Conservation (phyloP, 1,140 invertebrate species). For the Popillia japonica region DNA sequence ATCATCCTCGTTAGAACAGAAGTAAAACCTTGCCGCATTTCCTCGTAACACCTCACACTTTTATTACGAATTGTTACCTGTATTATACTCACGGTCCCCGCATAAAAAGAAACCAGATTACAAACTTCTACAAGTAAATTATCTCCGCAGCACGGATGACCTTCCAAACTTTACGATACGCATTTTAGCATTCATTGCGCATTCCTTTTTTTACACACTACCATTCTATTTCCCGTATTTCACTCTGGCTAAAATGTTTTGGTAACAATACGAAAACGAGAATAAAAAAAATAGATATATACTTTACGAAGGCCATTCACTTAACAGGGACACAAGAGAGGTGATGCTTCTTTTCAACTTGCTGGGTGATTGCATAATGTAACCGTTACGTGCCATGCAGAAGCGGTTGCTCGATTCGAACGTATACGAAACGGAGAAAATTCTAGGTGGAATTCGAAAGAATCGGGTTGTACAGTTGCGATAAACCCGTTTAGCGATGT, state of each 20-base stretch:
- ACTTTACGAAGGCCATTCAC: not conserved
- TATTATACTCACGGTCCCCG: not conserved
- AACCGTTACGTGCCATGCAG: not conserved
- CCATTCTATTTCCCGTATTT: not conserved
- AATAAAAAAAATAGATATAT: no score
- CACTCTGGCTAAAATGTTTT: not conserved
- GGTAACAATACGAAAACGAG: not conserved
- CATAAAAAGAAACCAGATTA: slow-evolving; percentile 21
- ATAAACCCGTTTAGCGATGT: slow-evolving; percentile 11
- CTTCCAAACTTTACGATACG: slow-evolving; percentile 23
- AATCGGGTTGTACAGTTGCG: slow-evolving; percentile 8
- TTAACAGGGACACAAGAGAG: not conserved
- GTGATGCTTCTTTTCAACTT: not conserved
- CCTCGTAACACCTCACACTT: not conserved
- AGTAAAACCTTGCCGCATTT: slow-evolving; percentile 1
- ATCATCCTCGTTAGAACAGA: slow-evolving; percentile 12
- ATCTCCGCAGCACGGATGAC: slow-evolving; percentile 10
- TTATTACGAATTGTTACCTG: slow-evolving; percentile 26
- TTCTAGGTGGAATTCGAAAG: not conserved
- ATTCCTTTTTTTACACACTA: not conserved
- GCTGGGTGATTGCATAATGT: slow-evolving; percentile 16
- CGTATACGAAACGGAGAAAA: slow-evolving; percentile 1
- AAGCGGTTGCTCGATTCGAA: not conserved
- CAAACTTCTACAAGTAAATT: not conserved
- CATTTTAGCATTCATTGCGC: slow-evolving; percentile 5